Evolutionary conservation across 2,888 invertebrate species (phyloP), one percentile per base, ranked within the genome.

Genomic region (Diloba caeruleocephala): DNA sequence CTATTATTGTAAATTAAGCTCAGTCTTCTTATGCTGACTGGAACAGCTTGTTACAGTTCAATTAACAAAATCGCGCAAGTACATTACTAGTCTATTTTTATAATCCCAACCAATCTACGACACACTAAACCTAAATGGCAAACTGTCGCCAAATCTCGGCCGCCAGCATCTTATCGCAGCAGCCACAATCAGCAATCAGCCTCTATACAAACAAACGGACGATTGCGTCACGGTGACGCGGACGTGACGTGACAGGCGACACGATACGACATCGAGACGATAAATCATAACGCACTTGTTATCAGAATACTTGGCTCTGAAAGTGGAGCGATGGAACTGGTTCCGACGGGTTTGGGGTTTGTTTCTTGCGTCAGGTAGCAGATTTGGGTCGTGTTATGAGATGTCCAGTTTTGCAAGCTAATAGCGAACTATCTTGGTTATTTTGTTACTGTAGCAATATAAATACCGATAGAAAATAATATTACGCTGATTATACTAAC

Each of bases 281-380:
- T 14, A 29, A 21, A 13, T 55, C 50, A 59, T 54, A 61, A 42
- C 34, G 52, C 74, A 71, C 74, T 73, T 69, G 70, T 43, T 65
- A 62, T 71, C 65, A 72, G 56, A 31, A 33, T 39, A 49, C 58
- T 50, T 49, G 33, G 29, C 23, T 19, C 45, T 25, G 42, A 57
- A 69, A 73, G 60, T 73, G 29, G 59, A 66, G 43, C 57, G 46
- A 31, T 19, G 14, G 23, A 59, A 55, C 65, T 57, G 39, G 66
- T 71, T 51, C 39, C 13, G 15, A 13, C 14, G 5, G 29, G 43
- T 33, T 33, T 19, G 19, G 46, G 55, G 51, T 60, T 71, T 52
- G 53, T 56, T 50, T 60, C 51, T 73, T 73, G 70, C 62, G 34
- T 65, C 66, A 71, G 17, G 33, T 41, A 28, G 49, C n/a, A 13